phyloP scores from a whole-genome alignment of 2,888 invertebrate species.

The Microctonus brassicae region DNA sequence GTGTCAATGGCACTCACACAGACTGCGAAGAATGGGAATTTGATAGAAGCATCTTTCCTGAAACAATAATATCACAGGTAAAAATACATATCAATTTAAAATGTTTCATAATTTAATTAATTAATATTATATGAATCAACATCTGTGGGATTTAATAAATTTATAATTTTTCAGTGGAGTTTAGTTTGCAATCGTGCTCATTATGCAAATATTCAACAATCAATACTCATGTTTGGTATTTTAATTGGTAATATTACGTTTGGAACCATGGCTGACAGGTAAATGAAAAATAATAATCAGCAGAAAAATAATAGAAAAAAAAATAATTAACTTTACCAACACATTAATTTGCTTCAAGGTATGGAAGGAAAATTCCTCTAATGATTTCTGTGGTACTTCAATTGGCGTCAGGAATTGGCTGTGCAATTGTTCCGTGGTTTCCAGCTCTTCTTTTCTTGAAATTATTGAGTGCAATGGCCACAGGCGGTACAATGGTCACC shows the following conservation, averaged over 20 bases:
- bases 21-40: slow-evolving; percentile 75
- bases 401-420: slow-evolving; percentile 78
- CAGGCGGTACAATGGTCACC: slow-evolving; percentile 88
- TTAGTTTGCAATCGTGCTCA: slow-evolving; percentile 78
- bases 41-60: slow-evolving; percentile 77
- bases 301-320: neutral
- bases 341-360: slow-evolving; percentile 71
- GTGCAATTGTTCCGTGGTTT: slow-evolving; percentile 80
- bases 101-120: neutral
- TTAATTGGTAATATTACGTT: slow-evolving; percentile 82
- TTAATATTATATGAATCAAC: no score
- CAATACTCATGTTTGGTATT: slow-evolving; percentile 83
- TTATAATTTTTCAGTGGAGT: slow-evolving; percentile 74
- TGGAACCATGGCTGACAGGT: slow-evolving; percentile 84
- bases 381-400: slow-evolving; percentile 82
- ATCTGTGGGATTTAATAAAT: no score
- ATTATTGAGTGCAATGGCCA: slow-evolving; percentile 81
- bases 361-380: slow-evolving; percentile 81
- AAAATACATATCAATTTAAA: no score
- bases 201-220: slow-evolving; percentile 82
- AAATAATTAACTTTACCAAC: neutral
- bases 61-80: slow-evolving; percentile 78
- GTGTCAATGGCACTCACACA: slow-evolving; percentile 68
- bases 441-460: slow-evolving; percentile 76
- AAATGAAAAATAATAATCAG: slow-evolving; percentile 51